A percentile compares a stretch with the other conserved stretches of the same genome.
Conservation (phyloP, 2,113 vertebrate genomes). For the Anarrhichthys ocellatus region DNA sequence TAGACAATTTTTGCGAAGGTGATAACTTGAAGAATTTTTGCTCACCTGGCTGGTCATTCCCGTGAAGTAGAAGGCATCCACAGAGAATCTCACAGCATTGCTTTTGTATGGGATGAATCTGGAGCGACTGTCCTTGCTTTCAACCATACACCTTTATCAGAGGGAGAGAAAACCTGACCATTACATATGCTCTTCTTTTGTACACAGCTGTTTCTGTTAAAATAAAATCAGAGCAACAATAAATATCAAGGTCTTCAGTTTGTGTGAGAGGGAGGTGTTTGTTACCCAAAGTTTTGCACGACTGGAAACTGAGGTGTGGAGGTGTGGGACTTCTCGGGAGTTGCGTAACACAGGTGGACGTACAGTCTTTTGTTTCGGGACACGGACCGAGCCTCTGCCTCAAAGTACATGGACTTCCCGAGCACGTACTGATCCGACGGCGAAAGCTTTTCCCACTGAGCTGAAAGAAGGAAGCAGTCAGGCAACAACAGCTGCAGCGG, state of each 20-base stretch:
- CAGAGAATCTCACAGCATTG: constrained; percentile 72
- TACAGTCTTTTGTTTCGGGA: constrained; percentile 69
- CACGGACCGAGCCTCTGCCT: constrained; percentile 57
- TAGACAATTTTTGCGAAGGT: neutral
- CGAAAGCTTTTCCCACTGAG: constrained; percentile 71
- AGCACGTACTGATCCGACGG: constrained; percentile 54
- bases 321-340: constrained; percentile 52
- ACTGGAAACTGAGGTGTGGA: constrained; percentile 67
- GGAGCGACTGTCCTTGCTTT: constrained; percentile 69
- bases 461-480: constrained; percentile 50
- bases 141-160: constrained; percentile 75
- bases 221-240: neutral
- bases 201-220: neutral
- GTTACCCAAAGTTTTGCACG: constrained; percentile 80
- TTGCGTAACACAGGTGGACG: constrained; percentile 73
- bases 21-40: neutral
- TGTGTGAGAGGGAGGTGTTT: neutral
- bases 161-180: neutral
- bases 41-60: constrained; percentile 69
- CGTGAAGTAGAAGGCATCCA: constrained; percentile 78
- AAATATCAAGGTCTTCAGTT: neutral
- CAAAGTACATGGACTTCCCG: constrained; percentile 78
- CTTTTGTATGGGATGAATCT: constrained; percentile 71
- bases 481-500: neutral
- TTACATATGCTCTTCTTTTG: rapidly evolving